These are phyloP conservation scores for Pyrgilauda ruficollis DNA, from an alignment of 2,113 vertebrate species.

Conservation along the genomic window DNA sequence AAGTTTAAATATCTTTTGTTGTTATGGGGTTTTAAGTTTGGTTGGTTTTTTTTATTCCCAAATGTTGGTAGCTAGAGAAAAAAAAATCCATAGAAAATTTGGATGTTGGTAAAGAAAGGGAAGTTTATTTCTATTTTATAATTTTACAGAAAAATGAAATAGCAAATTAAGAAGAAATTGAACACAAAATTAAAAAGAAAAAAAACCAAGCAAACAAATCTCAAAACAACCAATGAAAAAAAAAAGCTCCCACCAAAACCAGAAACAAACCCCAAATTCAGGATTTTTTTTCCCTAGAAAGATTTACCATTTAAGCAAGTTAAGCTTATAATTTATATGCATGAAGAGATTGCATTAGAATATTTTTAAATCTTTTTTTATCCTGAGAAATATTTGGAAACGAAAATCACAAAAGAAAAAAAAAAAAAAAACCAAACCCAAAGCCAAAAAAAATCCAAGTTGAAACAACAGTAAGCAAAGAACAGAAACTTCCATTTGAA, in stretches of 20 bases:
- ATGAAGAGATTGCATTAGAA: fast-evolving
- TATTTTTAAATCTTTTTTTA: background rate
- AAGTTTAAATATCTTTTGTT: background rate
- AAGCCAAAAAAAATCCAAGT: fast-evolving
- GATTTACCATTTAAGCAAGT: background rate
- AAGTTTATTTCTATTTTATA: background rate
- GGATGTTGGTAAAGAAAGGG: background rate
- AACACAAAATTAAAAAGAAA: background rate
- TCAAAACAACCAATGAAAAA: too few species aligned
- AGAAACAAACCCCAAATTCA: fast-evolving
- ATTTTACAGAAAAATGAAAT: background rate
- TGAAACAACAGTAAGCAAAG: background rate
- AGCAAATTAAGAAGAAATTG: background rate
- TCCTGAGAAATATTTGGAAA: background rate
- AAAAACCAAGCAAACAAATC: too few species aligned
- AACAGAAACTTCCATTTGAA: background rate
- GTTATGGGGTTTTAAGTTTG: fast-evolving
- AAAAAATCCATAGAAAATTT: background rate
- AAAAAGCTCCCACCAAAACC: background rate
- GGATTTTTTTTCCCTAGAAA: fast-evolving
- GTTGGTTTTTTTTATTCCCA: fast-evolving
- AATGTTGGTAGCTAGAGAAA: background rate
- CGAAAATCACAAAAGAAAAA: fast-evolving
- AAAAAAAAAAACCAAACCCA: background rate
- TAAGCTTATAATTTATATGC: fast-evolving